These are phyloP conservation scores for Hypanus sabinus DNA, from an alignment of 2,113 vertebrate genomes.

Conservation along the genomic window DNA sequence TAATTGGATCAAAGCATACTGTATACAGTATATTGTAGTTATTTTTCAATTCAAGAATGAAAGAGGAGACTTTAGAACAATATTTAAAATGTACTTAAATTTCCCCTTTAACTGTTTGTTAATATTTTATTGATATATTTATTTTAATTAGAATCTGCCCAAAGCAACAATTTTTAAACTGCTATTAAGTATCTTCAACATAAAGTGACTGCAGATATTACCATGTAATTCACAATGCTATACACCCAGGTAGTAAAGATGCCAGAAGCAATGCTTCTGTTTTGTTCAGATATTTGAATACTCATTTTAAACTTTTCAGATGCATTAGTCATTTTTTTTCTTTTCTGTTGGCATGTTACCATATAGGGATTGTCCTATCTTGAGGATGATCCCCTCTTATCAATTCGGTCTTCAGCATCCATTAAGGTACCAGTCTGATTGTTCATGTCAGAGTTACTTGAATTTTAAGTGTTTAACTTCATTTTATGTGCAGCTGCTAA, in stretches of 20 bases:
- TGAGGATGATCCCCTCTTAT: constrained; percentile 43
- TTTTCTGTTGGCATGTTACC: constrained; percentile 39
- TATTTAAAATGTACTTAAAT: not conserved
- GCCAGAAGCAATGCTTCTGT: constrained; percentile 2
- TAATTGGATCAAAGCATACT: not conserved
- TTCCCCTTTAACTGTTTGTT: not conserved
- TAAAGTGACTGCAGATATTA: not conserved
- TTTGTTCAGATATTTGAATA: constrained; percentile 34
- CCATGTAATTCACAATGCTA: not conserved
- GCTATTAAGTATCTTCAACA: not conserved
- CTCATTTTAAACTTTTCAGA: constrained; percentile 31
- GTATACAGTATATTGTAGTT: not conserved
- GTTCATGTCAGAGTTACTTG: constrained; percentile 25
- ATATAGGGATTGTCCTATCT: constrained; percentile 41
- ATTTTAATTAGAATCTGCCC: not conserved
- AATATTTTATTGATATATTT: not conserved
- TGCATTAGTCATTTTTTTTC: constrained; percentile 40
- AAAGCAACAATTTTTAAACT: not conserved
- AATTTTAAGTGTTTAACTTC: constrained; percentile 24
- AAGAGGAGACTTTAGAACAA: not conserved
- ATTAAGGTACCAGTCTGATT: constrained; percentile 42
- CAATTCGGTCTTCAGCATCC: constrained; percentile 42
- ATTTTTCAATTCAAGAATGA: not conserved
- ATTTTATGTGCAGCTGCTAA: constrained; percentile 21
- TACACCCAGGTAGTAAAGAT: not conserved